These are phyloP conservation scores for Drosophila setifemur DNA, from an alignment of 1,140 invertebrate genomes.

Conservation along the genomic window DNA sequence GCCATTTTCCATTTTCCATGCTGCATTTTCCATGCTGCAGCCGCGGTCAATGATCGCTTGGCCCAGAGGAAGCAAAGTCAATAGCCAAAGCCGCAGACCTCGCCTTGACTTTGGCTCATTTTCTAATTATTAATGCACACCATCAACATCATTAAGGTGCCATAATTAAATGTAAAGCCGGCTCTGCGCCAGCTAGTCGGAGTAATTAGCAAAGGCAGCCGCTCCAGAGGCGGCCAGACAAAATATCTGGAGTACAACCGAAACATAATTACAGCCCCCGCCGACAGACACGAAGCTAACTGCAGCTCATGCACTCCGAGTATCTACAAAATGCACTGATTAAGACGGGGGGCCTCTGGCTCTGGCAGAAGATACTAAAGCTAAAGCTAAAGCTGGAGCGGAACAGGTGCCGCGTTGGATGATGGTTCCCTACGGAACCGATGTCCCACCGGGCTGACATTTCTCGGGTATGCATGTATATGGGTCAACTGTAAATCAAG, in stretches of 20 bases:
- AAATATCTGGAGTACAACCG: constrained; percentile 77
- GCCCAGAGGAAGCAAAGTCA: constrained; percentile 52
- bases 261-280: constrained; percentile 69
- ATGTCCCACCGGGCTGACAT: neutral
- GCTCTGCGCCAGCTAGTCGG: constrained; percentile 68
- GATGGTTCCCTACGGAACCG: neutral
- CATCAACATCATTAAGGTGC: constrained; percentile 68
- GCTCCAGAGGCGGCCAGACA: constrained; percentile 61
- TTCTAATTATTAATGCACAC: constrained; percentile 76
- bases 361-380: constrained; percentile 9
- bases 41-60: constrained; percentile 67
- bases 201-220: constrained; percentile 71
- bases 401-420: constrained; percentile 29
- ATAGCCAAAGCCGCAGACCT: constrained; percentile 43
- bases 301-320: constrained; percentile 47
- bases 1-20: constrained; percentile 2
- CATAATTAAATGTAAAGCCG: constrained; percentile 78
- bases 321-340: constrained; percentile 76
- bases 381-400: constrained; percentile 15
- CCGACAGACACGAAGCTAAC: constrained; percentile 62
- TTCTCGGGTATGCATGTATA: constrained; percentile 14
- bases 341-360: constrained; percentile 58
- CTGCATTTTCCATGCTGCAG: constrained; percentile 28
- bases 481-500: constrained; percentile 59
- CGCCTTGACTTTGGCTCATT: constrained; percentile 71